Conservation (phyloP, 2,888 invertebrate genomes). For the Baccha elongata region DNA sequence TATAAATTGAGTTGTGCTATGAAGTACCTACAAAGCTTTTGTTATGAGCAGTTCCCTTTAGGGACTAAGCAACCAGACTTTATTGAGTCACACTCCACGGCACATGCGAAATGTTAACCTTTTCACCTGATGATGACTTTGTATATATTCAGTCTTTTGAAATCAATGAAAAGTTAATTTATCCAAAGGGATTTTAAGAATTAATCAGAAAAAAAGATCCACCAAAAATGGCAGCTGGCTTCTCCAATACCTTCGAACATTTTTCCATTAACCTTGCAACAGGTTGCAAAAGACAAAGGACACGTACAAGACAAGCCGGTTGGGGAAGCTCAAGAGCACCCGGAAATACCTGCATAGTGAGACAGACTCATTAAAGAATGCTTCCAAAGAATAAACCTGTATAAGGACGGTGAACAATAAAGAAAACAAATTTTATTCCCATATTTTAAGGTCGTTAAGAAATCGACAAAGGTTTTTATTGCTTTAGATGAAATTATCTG, state of each 20-base stretch:
- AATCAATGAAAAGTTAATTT: background rate
- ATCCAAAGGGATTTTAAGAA: background rate
- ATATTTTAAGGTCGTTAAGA: slow-evolving; percentile 20
- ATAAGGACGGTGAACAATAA: background rate
- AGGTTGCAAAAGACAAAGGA: slow-evolving; percentile 20
- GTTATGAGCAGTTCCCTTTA: slow-evolving; percentile 8
- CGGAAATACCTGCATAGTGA: slow-evolving; percentile 39
- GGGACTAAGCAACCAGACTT: slow-evolving; percentile 35
- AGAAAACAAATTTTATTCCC: slow-evolving; percentile 6
- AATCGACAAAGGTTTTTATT: slow-evolving; percentile 38
- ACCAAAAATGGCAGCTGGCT: background rate
- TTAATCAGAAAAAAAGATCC: background rate
- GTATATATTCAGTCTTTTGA: background rate
- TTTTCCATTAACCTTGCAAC: too few relatives aligned
- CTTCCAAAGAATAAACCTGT: background rate
- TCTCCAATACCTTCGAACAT: background rate
- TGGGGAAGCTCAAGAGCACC: slow-evolving; percentile 33
- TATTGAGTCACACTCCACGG: slow-evolving; percentile 62
- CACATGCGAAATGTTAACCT: slow-evolving; percentile 54
- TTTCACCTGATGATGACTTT: slow-evolving; percentile 41
- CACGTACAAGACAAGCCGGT: slow-evolving; percentile 3
- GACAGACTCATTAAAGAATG: background rate
- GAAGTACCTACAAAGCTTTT: slow-evolving; percentile 31
- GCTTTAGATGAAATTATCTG: background rate
- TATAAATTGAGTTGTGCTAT: slow-evolving; percentile 62